These are phyloP conservation scores for Heliothis peltigera DNA, from an alignment of 2,888 invertebrate species.

Conservation along the genomic window DNA sequence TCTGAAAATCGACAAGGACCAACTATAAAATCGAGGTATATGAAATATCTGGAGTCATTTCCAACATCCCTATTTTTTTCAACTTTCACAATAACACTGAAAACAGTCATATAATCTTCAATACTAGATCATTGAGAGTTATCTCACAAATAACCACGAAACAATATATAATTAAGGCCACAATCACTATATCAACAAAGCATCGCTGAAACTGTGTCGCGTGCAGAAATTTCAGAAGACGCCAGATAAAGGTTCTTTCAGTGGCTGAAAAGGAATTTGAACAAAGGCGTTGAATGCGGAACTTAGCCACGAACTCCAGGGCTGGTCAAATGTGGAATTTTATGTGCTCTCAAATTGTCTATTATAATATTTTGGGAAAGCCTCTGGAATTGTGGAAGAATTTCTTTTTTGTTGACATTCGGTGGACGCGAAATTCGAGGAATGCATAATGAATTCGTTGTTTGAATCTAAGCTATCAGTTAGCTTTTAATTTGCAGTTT, in stretches of 20 bases:
- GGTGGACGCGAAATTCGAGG: background rate
- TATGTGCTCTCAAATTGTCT: background rate
- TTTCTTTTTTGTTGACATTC: background rate
- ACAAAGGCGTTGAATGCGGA: conserved; percentile 64
- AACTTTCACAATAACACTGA: background rate
- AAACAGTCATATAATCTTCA: background rate
- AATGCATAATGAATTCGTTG: background rate
- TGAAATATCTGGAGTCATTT: too few species aligned
- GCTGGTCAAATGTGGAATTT: conserved; percentile 43
- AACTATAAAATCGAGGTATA: too few species aligned
- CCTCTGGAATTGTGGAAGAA: background rate
- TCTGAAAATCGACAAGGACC: too few species aligned
- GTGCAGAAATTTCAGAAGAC: conserved; percentile 64
- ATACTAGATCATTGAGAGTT: background rate
- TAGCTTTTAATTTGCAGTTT: background rate
- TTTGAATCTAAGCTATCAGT: background rate
- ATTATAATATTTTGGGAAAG: conserved; percentile 7
- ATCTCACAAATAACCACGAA: conserved; percentile 11
- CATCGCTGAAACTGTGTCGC: conserved; percentile 59
- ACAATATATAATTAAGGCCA: conserved; percentile 49
- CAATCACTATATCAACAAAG: conserved; percentile 52
- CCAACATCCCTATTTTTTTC: background rate
- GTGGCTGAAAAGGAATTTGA: conserved; percentile 69
- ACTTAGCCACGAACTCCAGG: conserved; percentile 40
- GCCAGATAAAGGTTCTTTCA: conserved; percentile 69